Conservation (phyloP, 2,797 vertebrate species). For the Tragelaphus eurycerus region DNA sequence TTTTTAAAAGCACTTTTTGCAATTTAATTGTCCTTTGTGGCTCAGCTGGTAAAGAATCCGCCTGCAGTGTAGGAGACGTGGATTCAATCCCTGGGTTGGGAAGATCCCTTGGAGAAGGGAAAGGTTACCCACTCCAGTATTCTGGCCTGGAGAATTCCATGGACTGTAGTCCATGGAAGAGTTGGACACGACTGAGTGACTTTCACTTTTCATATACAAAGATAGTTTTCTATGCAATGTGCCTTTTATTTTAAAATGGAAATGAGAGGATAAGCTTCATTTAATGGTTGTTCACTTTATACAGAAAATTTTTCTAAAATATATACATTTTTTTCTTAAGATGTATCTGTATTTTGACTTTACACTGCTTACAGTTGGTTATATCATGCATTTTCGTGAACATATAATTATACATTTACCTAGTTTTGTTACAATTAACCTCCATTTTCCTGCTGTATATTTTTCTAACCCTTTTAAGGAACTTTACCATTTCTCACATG, state of each 20-base stretch:
- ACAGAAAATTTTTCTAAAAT: background rate
- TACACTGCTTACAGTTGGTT: background rate
- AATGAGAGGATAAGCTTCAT: background rate
- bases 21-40: background rate
- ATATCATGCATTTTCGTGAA: background rate
- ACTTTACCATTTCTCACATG: background rate
- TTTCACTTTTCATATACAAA: background rate
- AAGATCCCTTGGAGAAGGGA: background rate
- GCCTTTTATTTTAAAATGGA: slow-evolving; percentile 30
- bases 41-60: background rate
- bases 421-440: slow-evolving; percentile 4
- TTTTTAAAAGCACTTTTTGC: background rate
- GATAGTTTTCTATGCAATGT: background rate
- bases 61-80: accelerated
- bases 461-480: slow-evolving; percentile 20
- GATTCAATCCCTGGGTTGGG: background rate
- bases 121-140: background rate
- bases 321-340: background rate
- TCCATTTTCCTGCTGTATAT: background rate
- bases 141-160: background rate
- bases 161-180: background rate
- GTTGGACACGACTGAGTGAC: accelerated
- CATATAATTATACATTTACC: background rate
- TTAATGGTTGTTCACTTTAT: background rate
- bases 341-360: background rate